A percentile compares a stretch with the other conserved stretches of the same genome.
These are phyloP conservation scores for Eufriesea mexicana DNA, from an alignment of 1,140 invertebrate species.

Conservation along the genomic window DNA sequence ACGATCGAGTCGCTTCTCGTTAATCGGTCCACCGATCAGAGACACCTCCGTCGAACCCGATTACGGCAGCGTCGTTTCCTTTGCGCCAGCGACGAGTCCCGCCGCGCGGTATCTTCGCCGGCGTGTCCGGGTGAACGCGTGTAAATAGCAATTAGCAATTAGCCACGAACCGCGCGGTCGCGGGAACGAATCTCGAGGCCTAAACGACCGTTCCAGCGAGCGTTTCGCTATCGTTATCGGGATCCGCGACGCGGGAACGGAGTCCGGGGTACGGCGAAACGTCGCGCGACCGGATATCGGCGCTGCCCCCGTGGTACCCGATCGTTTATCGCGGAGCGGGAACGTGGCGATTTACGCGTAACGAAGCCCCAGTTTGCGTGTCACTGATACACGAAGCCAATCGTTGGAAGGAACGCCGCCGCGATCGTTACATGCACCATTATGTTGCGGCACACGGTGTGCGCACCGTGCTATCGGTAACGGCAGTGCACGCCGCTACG, in stretches of 20 bases:
- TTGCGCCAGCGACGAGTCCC: background rate
- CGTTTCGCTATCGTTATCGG: constrained; percentile 8
- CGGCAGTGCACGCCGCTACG: constrained; percentile 51
- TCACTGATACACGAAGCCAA: constrained; percentile 55
- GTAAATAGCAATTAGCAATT: constrained; percentile 10
- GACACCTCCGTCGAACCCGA: constrained; percentile 1
- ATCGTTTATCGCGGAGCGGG: constrained; percentile 14
- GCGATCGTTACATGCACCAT: constrained; percentile 74
- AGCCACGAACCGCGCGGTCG: background rate
- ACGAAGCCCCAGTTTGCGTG: constrained; percentile 65
- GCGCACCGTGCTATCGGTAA: constrained; percentile 64
- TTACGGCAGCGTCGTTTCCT: too few relatives aligned
- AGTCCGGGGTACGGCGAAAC: background rate
- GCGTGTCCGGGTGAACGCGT: background rate
- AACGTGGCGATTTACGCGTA: constrained; percentile 49
- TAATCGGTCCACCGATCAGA: background rate
- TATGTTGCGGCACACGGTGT: constrained; percentile 64
- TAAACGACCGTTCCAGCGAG: background rate
- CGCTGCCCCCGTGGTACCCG: background rate
- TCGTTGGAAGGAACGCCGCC: constrained; percentile 36
- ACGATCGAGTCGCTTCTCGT: constrained; percentile 25
- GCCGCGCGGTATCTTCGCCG: background rate
- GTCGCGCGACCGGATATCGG: constrained; percentile 9
- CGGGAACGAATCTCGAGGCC: background rate
- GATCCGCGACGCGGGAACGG: background rate